A percentile compares a stretch with the other conserved stretches of the same genome.
Evolutionary conservation across 2,888 invertebrate genomes (phyloP).

Genomic region (Endomychus coccineus): DNA sequence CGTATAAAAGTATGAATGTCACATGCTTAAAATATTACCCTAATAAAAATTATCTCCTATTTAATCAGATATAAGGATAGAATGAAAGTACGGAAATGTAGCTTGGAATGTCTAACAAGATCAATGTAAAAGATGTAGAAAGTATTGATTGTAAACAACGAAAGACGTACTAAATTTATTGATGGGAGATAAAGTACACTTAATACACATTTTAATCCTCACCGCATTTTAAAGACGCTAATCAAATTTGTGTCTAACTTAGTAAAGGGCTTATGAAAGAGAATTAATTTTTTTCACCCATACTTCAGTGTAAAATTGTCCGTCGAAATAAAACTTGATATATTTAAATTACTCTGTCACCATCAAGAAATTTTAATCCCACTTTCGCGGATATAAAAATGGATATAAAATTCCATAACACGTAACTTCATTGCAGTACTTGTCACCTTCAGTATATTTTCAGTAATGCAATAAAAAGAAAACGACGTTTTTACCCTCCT

Average conservation of each 20-base stretch:
- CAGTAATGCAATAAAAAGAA: slow-evolving; percentile 44
- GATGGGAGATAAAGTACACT: no score
- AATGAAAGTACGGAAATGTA: no score
- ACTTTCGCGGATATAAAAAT: slow-evolving; percentile 42
- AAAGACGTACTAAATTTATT: no score
- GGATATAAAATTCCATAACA: slow-evolving; percentile 45
- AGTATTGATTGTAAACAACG: no score
- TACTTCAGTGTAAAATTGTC: slow-evolving; percentile 9
- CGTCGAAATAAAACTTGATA: slow-evolving; percentile 32
- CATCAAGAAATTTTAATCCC: slow-evolving; percentile 43
- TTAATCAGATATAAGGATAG: no score
- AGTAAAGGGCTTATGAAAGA: slow-evolving; percentile 14
- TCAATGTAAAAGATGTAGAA: no score
- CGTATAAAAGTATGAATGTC: no score
- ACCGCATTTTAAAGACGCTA: slow-evolving; percentile 4
- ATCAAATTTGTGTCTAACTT: slow-evolving; percentile 13
- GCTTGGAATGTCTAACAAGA: no score
- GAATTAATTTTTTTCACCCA: slow-evolving; percentile 14
- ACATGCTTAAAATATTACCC: no score
- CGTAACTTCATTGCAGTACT: slow-evolving; percentile 42
- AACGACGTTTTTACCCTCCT: slow-evolving; percentile 41
- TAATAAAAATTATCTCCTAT: no score
- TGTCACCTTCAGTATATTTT: slow-evolving; percentile 44
- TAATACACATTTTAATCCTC: not conserved
- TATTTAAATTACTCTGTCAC: slow-evolving; percentile 40